Base-by-base conservation (phyloP, 2,888 invertebrate genomes). In the Congeria kusceri region DNA sequence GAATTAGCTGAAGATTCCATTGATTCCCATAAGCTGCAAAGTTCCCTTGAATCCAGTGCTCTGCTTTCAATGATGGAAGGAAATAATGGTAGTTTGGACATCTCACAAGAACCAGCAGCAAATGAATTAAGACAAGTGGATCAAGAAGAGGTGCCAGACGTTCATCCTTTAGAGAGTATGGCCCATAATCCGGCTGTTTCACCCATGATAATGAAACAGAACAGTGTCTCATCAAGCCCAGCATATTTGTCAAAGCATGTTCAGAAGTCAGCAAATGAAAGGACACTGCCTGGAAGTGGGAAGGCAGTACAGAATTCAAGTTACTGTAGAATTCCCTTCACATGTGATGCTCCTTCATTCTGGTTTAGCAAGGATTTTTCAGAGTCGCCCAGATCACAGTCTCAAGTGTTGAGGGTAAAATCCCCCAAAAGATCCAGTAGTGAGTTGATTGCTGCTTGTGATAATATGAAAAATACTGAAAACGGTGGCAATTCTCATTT, bases 341-440 rank as follows among this genome's bases (percentile, higher is more conserved):
- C 58, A 32, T 29, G 53, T 62, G 64, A 72, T 49, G 67, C 70
- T n/a, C 76, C 72, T 25, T 57, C 77, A 27, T 78, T 71, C 47
- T 83, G 80, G 83, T 83, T 80, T 28, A 76, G 74, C 25, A 83
- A 83, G 29, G 80, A 83, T 66, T 66, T 73, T 47, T n/a, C 15
- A 27, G 80, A 83, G 62, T 73, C 80, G 25, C 78, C 82, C 47
- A 76, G 25, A 28, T 20, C 47, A 20, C 9, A 18, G 7, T 47
- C 46, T 4, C 11, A n/a, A n/a, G 4, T 28, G 9, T 47, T 25
- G 20, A 69, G 61, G 32, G 56, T 65, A n/a, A 79, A 63, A 57
- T 80, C 79, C 20, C 83, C 83, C 23, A 83, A 83, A 46, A 68
- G 82, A 27, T 44, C 66, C 18, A 46, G 77, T 11, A 70, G 76